phyloP scores from a whole-genome alignment of 2,797 vertebrate genomes.

The Trachurus trachurus region DNA sequence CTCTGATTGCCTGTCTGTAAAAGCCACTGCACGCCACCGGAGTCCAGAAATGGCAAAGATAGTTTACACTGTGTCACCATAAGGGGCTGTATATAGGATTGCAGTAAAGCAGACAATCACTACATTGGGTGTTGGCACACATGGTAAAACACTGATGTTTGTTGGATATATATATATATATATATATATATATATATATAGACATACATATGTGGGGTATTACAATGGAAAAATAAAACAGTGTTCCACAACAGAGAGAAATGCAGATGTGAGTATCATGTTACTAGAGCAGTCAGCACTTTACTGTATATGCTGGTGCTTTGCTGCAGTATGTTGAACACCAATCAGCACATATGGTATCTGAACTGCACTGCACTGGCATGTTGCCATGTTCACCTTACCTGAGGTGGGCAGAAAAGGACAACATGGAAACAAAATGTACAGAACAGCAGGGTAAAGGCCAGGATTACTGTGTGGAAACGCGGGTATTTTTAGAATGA shows the following conservation, averaged over 20 bases:
- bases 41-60: background rate
- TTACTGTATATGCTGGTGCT: conserved; percentile 8
- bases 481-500: conserved; percentile 49
- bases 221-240: background rate
- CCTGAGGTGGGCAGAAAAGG: conserved; percentile 25
- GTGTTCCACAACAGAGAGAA: background rate
- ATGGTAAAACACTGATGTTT: background rate
- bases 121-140: background rate
- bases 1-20: too few relatives aligned
- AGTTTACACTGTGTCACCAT: background rate
- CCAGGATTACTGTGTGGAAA: conserved; percentile 22
- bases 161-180: background rate
- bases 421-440: conserved; percentile 26
- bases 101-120: background rate
- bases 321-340: conserved; percentile 24
- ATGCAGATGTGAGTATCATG: background rate
- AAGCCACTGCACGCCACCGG: too few relatives aligned
- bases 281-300: conserved; percentile 1
- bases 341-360: conserved; percentile 23
- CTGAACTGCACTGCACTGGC: conserved; percentile 29
- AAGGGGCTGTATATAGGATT: background rate
- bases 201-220: too few relatives aligned
- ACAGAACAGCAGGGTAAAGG: conserved; percentile 41
- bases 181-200: too few relatives aligned
- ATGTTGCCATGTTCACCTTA: conserved; percentile 13